Conservation (phyloP, 2,888 invertebrate species). For the Chouioia cunea region DNA sequence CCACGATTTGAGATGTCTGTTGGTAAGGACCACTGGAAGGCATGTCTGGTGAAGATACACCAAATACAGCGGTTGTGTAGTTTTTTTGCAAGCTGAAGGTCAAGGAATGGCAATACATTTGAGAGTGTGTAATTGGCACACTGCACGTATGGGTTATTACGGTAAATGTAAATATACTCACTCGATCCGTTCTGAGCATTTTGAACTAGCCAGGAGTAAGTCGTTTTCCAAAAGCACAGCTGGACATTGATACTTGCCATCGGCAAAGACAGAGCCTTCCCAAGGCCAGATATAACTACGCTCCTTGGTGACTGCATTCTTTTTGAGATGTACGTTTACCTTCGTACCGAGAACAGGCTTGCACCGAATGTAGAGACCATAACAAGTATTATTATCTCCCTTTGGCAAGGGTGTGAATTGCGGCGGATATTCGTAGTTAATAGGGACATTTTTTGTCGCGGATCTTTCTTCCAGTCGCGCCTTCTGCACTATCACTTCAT, state of each 20-base stretch:
- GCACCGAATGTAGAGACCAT: constrained; percentile 57
- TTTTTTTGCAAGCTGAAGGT: constrained; percentile 71
- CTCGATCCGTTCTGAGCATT: constrained; percentile 70
- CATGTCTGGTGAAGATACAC: constrained; percentile 75
- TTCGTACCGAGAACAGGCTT: constrained; percentile 52
- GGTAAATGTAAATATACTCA: constrained; percentile 58
- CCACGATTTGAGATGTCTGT: constrained; percentile 76
- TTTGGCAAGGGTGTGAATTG: constrained; percentile 23
- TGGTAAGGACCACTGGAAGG: constrained; percentile 77
- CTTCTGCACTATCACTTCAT: constrained; percentile 46
- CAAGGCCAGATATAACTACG: constrained; percentile 75
- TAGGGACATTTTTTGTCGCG: constrained; percentile 23
- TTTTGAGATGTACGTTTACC: constrained; percentile 44
- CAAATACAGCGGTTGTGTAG: constrained; percentile 77
- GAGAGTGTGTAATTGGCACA: neutral
- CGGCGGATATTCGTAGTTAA: constrained; percentile 45
- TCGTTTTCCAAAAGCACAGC: constrained; percentile 77
- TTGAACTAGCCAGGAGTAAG: constrained; percentile 74
- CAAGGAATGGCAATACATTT: neutral
- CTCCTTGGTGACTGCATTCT: constrained; percentile 49
- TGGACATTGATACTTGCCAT: constrained; percentile 79
- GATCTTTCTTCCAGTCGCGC: constrained; percentile 34
- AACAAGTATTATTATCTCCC: constrained; percentile 51
- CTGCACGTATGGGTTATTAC: too few species aligned
- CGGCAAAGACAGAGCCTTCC: constrained; percentile 79